Base-by-base conservation (phyloP, 2,888 invertebrate species). In the Eucriotettix oculatus region DNA sequence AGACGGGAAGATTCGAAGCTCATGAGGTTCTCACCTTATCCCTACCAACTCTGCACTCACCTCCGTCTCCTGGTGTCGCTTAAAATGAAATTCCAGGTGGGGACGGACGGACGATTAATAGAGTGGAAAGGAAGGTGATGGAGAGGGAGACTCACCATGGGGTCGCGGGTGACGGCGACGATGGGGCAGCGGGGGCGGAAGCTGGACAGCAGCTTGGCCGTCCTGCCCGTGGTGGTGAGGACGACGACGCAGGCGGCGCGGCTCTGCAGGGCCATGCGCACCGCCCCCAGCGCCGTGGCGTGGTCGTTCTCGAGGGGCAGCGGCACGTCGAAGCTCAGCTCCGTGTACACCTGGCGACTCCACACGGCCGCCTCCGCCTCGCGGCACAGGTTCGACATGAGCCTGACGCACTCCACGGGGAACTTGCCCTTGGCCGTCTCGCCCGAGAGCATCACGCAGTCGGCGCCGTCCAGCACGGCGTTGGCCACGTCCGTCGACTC, bases 151-250 rank as follows among this genome's bases (percentile, higher is more conserved):
- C n/a, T n/a, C n/a, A 48, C 48, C 48, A 14, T 12, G 2, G 48
- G 48, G 68, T 83, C 83, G 41, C 96, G 78, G 5, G 92, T 93
- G 58, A 98, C 90, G 42, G 95, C 88, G 69, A 97, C 87, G 71
- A 97, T 90, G 61, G 97, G 96, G 71, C 96, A 96, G 64, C 90
- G 83, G 62, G 97, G 96, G 59, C 90, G 82, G 78, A 94, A 97
- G 73, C 95, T 93, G 69, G 95, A 87, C 66, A 96, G 82, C 68
- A 94, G 78, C 74, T 90, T 88, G 44, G 97, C 95, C 0, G 93
- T 91, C 66, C 87, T 78, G 55, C 87, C 87, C 62, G 82, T 81
- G 0, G 91, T 92, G 1, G 94, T 93, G 67, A 94, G 83, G 12
- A 91, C 88, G 58, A 95, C 84, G 65, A 95, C 89, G 58, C 96